A percentile compares a stretch with the other conserved stretches of the same genome.
Evolutionary conservation across 1,140 invertebrate species (phyloP).

Genomic region (Brachionus rotundiformis): DNA sequence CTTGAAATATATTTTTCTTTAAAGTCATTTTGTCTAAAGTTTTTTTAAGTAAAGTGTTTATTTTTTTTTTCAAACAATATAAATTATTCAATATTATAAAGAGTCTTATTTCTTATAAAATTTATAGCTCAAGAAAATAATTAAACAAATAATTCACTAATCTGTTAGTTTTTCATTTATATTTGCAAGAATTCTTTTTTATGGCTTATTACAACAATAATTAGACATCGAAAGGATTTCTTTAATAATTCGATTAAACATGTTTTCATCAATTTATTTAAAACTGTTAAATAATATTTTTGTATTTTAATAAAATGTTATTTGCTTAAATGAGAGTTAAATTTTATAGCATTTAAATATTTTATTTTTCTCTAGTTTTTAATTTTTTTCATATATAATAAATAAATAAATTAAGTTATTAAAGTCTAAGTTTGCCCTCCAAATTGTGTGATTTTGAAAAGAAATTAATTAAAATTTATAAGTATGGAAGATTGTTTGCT

Average conservation of each 20-base stretch:
- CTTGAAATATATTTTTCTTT: not conserved
- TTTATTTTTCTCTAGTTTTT: too few species aligned
- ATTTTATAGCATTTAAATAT: too few species aligned
- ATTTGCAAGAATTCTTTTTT: not conserved
- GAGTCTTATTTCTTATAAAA: not conserved
- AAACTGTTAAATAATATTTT: not conserved
- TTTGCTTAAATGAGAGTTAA: not conserved
- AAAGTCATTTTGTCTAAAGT: not conserved
- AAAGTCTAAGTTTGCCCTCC: too few species aligned
- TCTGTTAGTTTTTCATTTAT: not conserved
- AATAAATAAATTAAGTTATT: too few species aligned
- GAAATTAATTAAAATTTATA: not conserved
- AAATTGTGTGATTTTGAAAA: not conserved
- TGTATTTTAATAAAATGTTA: not conserved
- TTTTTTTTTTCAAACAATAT: not conserved
- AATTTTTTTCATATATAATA: too few species aligned
- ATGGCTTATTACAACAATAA: not conserved
- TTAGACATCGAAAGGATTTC: not conserved
- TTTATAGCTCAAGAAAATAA: not conserved
- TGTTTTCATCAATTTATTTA: not conserved
- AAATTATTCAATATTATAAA: conserved; percentile 4
- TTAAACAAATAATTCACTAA: not conserved
- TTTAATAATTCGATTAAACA: not conserved
- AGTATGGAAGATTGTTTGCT: not conserved
- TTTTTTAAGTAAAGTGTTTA: not conserved